These are phyloP conservation scores for Cecropterus lyciades DNA, from an alignment of 1,140 invertebrate species.

Conservation along the genomic window DNA sequence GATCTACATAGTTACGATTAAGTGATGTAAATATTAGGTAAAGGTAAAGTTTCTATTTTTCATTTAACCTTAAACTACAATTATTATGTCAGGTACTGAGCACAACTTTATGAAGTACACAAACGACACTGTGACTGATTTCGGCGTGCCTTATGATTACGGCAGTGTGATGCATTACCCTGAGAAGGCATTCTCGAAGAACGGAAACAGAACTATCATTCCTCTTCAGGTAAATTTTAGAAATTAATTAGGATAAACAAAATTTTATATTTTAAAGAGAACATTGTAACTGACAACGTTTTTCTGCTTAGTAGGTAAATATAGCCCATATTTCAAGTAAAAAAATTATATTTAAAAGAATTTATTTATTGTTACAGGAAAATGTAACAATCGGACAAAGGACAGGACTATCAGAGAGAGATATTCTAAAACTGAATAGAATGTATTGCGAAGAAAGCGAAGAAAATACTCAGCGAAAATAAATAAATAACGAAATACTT, in stretches of 20 bases:
- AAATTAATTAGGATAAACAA: not conserved
- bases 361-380: slow-evolving; percentile 52
- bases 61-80: slow-evolving; percentile 3
- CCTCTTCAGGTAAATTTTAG: slow-evolving; percentile 80
- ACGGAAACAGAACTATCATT: slow-evolving; percentile 87
- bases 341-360: too few species aligned
- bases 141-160: slow-evolving; percentile 88
- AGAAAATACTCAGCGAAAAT: slow-evolving; percentile 26
- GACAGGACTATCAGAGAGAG: slow-evolving; percentile 87
- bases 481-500: not conserved
- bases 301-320: too few species aligned
- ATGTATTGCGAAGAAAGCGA: slow-evolving; percentile 85
- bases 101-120: slow-evolving; percentile 90
- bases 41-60: slow-evolving; percentile 1
- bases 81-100: slow-evolving; percentile 80
- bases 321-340: too few species aligned
- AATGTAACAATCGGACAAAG: slow-evolving; percentile 86
- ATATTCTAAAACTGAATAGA: slow-evolving; percentile 86
- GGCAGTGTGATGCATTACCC: slow-evolving; percentile 90
- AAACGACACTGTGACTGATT: slow-evolving; percentile 86
- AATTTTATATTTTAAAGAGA: too few species aligned
- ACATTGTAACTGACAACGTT: too few species aligned
- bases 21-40: not conserved
- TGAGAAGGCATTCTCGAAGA: slow-evolving; percentile 87
- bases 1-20: not conserved